phyloP scores from a whole-genome alignment of 1,140 invertebrate genomes.

The Eurosta solidaginis region DNA sequence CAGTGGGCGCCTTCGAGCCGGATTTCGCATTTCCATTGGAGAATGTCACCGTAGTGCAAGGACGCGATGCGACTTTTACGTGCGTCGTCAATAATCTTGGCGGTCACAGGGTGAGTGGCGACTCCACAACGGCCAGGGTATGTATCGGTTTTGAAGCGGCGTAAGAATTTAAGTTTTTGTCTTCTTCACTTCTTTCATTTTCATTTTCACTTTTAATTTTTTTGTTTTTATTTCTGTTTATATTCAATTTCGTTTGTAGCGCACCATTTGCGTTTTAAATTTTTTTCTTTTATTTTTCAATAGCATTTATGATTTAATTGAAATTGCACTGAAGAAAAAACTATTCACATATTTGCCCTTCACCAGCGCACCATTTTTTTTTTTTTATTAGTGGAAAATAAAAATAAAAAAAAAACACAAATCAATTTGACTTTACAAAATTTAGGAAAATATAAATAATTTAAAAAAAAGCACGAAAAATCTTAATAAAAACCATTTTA shows the following conservation, averaged over 20 bases:
- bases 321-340: neutral
- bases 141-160: slow-evolving; percentile 65
- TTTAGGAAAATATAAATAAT: neutral
- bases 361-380: slow-evolving; percentile 11
- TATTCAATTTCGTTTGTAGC: neutral
- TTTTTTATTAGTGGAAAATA: neutral
- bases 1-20: slow-evolving; percentile 72
- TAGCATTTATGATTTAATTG: neutral
- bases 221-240: neutral
- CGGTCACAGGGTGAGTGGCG: slow-evolving; percentile 91
- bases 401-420: neutral
- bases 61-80: slow-evolving; percentile 84
- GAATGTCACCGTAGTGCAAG: slow-evolving; percentile 85
- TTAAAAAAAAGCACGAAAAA: neutral
- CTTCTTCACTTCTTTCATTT: neutral
- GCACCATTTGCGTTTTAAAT: neutral
- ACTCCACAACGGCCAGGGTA: slow-evolving; percentile 76
- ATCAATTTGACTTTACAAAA: neutral
- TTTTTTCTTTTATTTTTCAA: neutral
- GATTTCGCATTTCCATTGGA: slow-evolving; percentile 83
- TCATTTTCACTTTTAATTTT: slow-evolving; percentile 1
- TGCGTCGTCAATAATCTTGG: slow-evolving; percentile 89
- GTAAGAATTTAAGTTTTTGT: neutral
- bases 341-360: neutral
- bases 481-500: too few species aligned